phyloP scores from a whole-genome alignment of 35 echinoderm and acorn worm species.

The Patiria miniata region DNA sequence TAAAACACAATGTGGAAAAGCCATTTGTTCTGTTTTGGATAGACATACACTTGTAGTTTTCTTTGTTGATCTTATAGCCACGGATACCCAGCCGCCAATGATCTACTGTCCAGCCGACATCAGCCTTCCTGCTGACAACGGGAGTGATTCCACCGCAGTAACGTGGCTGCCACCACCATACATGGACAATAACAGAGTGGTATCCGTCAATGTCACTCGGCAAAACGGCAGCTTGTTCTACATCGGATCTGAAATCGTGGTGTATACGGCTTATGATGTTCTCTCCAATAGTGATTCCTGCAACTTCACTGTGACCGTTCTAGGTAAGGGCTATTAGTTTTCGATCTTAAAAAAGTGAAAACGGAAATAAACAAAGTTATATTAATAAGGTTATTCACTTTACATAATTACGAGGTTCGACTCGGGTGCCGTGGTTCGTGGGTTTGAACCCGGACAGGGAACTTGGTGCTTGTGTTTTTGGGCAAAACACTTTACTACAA shows the following conservation, averaged over 20 bases:
- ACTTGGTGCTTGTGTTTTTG: too few species aligned
- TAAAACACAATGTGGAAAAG: too few species aligned
- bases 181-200: constrained; percentile 42
- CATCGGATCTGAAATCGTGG: constrained; percentile 14
- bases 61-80: background rate
- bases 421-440: too few species aligned
- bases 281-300: constrained; percentile 17
- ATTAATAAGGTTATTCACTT: background rate
- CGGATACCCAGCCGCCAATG: constrained; percentile 13
- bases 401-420: background rate
- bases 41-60: background rate
- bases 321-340: background rate
- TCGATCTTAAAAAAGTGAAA: too few species aligned
- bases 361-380: too few species aligned
- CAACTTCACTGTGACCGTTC: constrained; percentile 22
- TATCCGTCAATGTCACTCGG: constrained; percentile 14
- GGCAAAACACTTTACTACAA: too few species aligned
- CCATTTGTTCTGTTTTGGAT: too few species aligned
- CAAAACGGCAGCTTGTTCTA: constrained; percentile 12
- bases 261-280: constrained; percentile 8
- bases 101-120: constrained; percentile 32
- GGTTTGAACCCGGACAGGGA: too few species aligned
- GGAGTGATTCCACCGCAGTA: background rate
- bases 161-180: constrained; percentile 30
- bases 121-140: constrained; percentile 4